Evolutionary conservation across 2,797 vertebrate species (phyloP).

Genomic region (Neosilurus mollespiculum): DNA sequence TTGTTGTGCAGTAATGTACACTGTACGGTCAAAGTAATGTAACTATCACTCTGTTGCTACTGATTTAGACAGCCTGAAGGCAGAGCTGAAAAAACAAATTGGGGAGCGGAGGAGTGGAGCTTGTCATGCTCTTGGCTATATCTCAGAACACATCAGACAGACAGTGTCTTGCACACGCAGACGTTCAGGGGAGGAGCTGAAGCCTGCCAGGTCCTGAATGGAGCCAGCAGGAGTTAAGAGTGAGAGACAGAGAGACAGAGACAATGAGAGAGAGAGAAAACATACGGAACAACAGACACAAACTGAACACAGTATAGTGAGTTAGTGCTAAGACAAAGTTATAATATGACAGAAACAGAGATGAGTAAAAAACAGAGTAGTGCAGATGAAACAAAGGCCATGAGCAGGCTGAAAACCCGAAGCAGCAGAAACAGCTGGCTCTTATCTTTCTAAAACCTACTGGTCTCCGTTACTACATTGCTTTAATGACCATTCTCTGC

Average conservation of each 20-base stretch:
- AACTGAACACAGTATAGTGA: neutral
- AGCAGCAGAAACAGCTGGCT: slow-evolving; percentile 50
- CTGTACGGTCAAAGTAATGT: slow-evolving; percentile 17
- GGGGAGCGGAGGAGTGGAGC: slow-evolving; percentile 39
- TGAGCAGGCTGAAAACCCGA: slow-evolving; percentile 30
- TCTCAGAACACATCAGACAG: slow-evolving; percentile 51
- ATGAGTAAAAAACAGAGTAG: slow-evolving; percentile 52
- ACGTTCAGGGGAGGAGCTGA: slow-evolving; percentile 48
- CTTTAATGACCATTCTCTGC: slow-evolving; percentile 59
- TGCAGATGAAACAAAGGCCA: slow-evolving; percentile 8
- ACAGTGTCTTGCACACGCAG: slow-evolving; percentile 43
- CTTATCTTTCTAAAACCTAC: slow-evolving; percentile 51
- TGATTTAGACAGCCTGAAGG: slow-evolving; percentile 36
- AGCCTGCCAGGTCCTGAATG: slow-evolving; percentile 41
- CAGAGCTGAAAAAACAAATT: slow-evolving; percentile 14
- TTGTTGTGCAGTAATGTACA: neutral
- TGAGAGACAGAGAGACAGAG: slow-evolving; percentile 4
- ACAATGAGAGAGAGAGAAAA: slow-evolving; percentile 24
- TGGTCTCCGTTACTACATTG: slow-evolving; percentile 57
- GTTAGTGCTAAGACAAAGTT: slow-evolving; percentile 3
- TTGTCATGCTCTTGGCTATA: slow-evolving; percentile 48
- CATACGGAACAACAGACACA: neutral
- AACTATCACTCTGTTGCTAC: slow-evolving; percentile 27
- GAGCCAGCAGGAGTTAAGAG: slow-evolving; percentile 46
- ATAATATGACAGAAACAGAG: slow-evolving; percentile 26